A percentile compares a stretch with the other conserved stretches of the same genome.
These are phyloP conservation scores for Sisor rabdophorus DNA, from an alignment of 2,113 vertebrate genomes.

Conservation along the genomic window DNA sequence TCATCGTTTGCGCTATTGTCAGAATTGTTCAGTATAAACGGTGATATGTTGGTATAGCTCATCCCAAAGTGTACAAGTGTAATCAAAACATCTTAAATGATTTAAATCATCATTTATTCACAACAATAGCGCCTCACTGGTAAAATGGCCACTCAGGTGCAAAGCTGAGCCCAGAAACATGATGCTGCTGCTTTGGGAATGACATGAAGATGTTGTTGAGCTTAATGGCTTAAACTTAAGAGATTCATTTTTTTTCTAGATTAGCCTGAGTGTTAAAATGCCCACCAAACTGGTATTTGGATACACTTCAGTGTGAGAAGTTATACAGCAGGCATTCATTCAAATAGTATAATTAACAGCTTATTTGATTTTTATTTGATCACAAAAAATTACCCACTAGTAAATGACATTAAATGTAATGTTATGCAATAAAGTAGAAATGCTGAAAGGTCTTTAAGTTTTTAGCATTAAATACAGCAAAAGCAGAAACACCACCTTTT, in stretches of 20 bases:
- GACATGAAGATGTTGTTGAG: slow-evolving; percentile 37
- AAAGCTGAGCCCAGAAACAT: slow-evolving; percentile 23
- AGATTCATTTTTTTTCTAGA: neutral
- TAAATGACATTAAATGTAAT: too few species aligned
- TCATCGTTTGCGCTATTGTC: slow-evolving; percentile 44
- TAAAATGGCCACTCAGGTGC: slow-evolving; percentile 32
- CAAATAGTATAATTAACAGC: neutral
- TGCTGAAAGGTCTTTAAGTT: too few species aligned
- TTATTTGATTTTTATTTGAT: neutral
- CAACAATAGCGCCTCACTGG: slow-evolving; percentile 46
- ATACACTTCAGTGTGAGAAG: neutral
- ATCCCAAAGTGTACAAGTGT: neutral
- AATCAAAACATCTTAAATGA: neutral
- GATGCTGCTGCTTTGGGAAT: slow-evolving; percentile 42
- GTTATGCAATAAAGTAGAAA: too few species aligned
- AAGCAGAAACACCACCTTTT: too few species aligned
- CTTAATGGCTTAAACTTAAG: neutral
- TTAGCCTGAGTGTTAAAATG: neutral
- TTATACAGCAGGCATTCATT: neutral
- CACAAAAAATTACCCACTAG: too few species aligned
- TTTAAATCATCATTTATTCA: slow-evolving; percentile 30
- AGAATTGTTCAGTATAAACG: slow-evolving; percentile 23
- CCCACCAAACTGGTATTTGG: too few species aligned
- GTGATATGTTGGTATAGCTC: neutral
- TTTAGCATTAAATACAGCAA: too few species aligned